Conservation (phyloP, 2,888 invertebrate species). For the Ferdinandea cuprea region DNA sequence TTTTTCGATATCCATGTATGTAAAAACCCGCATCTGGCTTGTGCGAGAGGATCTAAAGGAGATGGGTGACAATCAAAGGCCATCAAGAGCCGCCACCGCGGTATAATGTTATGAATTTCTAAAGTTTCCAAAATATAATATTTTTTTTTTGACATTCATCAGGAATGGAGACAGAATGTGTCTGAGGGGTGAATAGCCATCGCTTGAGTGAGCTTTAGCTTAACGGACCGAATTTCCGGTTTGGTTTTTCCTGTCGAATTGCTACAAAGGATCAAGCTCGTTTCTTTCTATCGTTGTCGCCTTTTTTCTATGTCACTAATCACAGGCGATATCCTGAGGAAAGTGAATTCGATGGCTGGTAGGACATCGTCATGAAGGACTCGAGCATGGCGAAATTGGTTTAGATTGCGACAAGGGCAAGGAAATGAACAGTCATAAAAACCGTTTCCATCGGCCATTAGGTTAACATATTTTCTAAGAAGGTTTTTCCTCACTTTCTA, state of each 20-base stretch:
- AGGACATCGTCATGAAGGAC: slow-evolving; percentile 36
- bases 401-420: slow-evolving; percentile 63
- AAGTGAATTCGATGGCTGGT: slow-evolving; percentile 45
- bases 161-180: slow-evolving; percentile 10
- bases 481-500: slow-evolving; percentile 46
- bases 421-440: slow-evolving; percentile 83
- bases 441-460: slow-evolving; percentile 82
- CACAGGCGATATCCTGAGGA: slow-evolving; percentile 68
- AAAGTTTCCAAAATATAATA: slow-evolving; percentile 64
- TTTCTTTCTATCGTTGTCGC: slow-evolving; percentile 47
- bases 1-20: slow-evolving; percentile 63
- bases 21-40: slow-evolving; percentile 18
- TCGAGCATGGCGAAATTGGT: slow-evolving; percentile 69
- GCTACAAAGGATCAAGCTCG: slow-evolving; percentile 76
- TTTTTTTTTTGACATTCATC: slow-evolving; percentile 72
- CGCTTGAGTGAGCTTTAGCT: slow-evolving; percentile 73
- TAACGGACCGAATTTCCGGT: slow-evolving; percentile 82
- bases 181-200: slow-evolving; percentile 48
- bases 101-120: slow-evolving; percentile 65
- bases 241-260: slow-evolving; percentile 84
- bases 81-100: slow-evolving; percentile 63
- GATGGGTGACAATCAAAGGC: slow-evolving; percentile 70
- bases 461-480: slow-evolving; percentile 80
- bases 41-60: slow-evolving; percentile 23
- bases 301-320: slow-evolving; percentile 64